Evolutionary conservation across 2,888 invertebrate species (phyloP), one percentile per base, ranked within the genome.

Genomic region (Ptilodon capucinus): DNA sequence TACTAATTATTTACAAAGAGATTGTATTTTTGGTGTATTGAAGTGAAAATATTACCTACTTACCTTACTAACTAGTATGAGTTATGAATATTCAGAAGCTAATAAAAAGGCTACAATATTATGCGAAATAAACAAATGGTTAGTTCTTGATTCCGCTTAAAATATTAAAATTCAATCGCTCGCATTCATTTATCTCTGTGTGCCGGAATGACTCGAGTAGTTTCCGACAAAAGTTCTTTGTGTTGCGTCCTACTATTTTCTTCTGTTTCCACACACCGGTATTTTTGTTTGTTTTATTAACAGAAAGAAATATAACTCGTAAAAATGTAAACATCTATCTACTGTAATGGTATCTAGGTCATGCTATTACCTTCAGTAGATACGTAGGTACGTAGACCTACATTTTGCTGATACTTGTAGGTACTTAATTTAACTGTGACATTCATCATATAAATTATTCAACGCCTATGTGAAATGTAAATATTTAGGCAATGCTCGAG

Each of bases 141-240:
- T 25, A 21, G 4, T 36, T 25, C 16, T 9, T 25, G 30, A 19
- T 23, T 40, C 28, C n/a, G n/a, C 32, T 48, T 43, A 53, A 51
- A 60, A 54, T 64, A 63, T 63, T 54, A 62, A 58, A 57, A 60
- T 60, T 55, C 51, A 67, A 67, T 71, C 54, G 48, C 53, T 46
- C 51, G 57, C 54, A 52, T 59, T 64, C 57, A 59, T 64, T 66
- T 65, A 46, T 41, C 36, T 46, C 17, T 42, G 16, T 43, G 28
- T 50, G 48, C n/a, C 44, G 44, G 46, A 28, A 50, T 47, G 42
- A 54, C 55, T 54, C 47, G 51, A 55, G 57, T 62, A 62, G 54
- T 57, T 64, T 56, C 51, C 53, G 49, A 58, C 54, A 57, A 60
- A 56, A 54, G 59, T 60, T 65, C 66, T 64, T 71, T 69, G 64